A percentile compares a stretch with the other conserved stretches of the same genome.
Evolutionary conservation across 2,888 invertebrate genomes (phyloP).

Genomic region (Orthosia incerta): DNA sequence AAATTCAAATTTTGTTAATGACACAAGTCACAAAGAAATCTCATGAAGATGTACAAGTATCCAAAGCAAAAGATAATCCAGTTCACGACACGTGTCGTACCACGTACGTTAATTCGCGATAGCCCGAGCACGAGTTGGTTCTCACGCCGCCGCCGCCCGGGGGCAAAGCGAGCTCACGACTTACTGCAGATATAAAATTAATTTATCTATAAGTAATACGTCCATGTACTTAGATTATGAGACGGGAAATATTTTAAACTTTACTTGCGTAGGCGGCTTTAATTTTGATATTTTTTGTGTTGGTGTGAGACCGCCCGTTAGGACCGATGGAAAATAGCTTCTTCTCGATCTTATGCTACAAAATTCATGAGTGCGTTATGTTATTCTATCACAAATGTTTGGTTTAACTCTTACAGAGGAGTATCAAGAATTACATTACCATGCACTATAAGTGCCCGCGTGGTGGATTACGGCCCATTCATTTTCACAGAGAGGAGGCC

Average conservation of each 20-base stretch:
- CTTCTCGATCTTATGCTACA: not conserved
- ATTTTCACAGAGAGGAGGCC: too few species aligned
- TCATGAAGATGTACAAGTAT: slow-evolving; percentile 56
- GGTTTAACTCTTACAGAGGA: not conserved
- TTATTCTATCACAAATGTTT: not conserved
- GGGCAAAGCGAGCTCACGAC: slow-evolving; percentile 87
- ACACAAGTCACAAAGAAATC: slow-evolving; percentile 39
- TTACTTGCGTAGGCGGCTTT: slow-evolving; percentile 49
- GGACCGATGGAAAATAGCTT: too few species aligned
- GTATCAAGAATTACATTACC: not conserved
- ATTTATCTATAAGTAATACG: slow-evolving; percentile 88
- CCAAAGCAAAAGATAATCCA: slow-evolving; percentile 61
- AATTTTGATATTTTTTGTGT: slow-evolving; percentile 15
- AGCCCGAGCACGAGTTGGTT: slow-evolving; percentile 75
- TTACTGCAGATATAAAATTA: slow-evolving; percentile 88
- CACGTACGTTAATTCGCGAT: slow-evolving; percentile 69
- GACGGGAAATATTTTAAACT: slow-evolving; percentile 49
- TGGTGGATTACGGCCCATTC: too few species aligned
- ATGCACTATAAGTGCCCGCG: not conserved
- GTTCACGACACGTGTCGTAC: slow-evolving; percentile 69
- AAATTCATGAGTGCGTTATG: not conserved
- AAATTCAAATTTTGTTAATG: slow-evolving; percentile 17
- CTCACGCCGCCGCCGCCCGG: slow-evolving; percentile 89
- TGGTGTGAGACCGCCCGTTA: not conserved
- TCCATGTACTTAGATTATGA: slow-evolving; percentile 68